Conservation (phyloP, 2,797 vertebrate genomes). For the Brotula barbata region DNA sequence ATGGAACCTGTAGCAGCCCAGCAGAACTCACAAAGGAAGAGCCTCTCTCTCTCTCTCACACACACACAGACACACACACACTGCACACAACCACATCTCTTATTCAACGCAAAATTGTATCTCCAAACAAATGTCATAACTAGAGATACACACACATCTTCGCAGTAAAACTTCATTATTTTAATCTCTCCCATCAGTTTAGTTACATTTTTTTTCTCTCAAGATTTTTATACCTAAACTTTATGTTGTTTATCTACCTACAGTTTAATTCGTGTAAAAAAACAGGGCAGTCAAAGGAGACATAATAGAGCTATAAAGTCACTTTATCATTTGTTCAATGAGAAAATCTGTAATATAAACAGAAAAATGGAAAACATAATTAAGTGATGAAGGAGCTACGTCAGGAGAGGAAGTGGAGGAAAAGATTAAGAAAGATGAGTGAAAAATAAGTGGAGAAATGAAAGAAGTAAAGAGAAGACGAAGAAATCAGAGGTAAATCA, state of each 20-base stretch:
- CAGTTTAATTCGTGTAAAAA: slow-evolving; percentile 65
- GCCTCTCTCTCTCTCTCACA: slow-evolving; percentile 10
- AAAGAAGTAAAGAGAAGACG: slow-evolving; percentile 29
- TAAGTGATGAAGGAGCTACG: slow-evolving; percentile 4
- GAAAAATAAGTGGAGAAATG: slow-evolving; percentile 18
- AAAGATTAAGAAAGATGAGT: slow-evolving; percentile 6
- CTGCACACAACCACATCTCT: background rate
- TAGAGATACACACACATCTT: slow-evolving; percentile 13
- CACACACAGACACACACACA: slow-evolving; percentile 13
- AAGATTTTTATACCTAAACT: slow-evolving; percentile 36
- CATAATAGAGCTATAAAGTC: slow-evolving; percentile 57
- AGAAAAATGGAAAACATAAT: slow-evolving; percentile 8
- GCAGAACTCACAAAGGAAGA: slow-evolving; percentile 39
- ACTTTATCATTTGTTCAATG: slow-evolving; percentile 63
- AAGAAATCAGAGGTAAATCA: slow-evolving; percentile 57
- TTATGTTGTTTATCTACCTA: slow-evolving; percentile 37
- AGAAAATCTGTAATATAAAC: slow-evolving; percentile 37
- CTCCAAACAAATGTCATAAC: too few relatives aligned
- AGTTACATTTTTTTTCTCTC: slow-evolving; percentile 1
- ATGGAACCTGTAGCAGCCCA: slow-evolving; percentile 52
- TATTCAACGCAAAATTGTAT: too few relatives aligned
- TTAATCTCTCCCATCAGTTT: slow-evolving; percentile 4
- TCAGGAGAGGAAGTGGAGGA: background rate
- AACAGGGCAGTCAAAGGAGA: slow-evolving; percentile 22
- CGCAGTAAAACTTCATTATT: background rate